These are phyloP conservation scores for Stigmatopora argus DNA, from an alignment of 2,113 vertebrate species.

Conservation along the genomic window DNA sequence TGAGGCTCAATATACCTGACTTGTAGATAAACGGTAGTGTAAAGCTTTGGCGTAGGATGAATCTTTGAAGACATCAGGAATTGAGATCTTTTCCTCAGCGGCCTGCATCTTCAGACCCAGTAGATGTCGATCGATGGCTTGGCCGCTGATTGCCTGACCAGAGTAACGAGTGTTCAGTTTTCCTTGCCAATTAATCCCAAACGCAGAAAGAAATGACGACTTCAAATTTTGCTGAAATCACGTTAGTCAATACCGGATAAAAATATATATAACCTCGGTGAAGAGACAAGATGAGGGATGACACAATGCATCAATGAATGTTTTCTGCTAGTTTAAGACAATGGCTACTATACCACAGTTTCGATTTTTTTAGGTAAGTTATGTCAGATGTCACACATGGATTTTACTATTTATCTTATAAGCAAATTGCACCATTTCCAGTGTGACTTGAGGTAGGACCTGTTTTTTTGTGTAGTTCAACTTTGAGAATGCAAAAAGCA, in stretches of 20 bases:
- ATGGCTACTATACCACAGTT: background rate
- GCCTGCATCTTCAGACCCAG: conserved; percentile 89
- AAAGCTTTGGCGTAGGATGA: conserved; percentile 79
- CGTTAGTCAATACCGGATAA: background rate
- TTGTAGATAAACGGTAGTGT: conserved; percentile 92
- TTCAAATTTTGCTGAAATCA: background rate
- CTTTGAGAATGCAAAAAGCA: background rate
- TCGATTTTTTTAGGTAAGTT: background rate
- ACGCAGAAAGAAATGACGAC: background rate
- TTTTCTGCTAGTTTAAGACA: background rate
- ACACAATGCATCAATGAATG: background rate
- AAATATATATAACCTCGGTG: no score
- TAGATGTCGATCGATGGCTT: conserved; percentile 91
- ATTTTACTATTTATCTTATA: background rate
- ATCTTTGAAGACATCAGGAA: conserved; percentile 88
- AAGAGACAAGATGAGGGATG: background rate
- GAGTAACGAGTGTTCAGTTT: background rate
- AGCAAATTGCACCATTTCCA: background rate
- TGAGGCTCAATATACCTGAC: conserved; percentile 76
- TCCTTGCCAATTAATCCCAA: background rate
- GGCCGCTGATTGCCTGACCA: conserved; percentile 83
- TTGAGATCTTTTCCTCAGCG: conserved; percentile 79
- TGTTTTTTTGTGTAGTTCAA: no score
- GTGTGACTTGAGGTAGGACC: background rate
- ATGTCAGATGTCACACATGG: background rate